These are phyloP conservation scores for Leucosticte australis DNA, from an alignment of 2,113 vertebrate species.

Conservation along the genomic window DNA sequence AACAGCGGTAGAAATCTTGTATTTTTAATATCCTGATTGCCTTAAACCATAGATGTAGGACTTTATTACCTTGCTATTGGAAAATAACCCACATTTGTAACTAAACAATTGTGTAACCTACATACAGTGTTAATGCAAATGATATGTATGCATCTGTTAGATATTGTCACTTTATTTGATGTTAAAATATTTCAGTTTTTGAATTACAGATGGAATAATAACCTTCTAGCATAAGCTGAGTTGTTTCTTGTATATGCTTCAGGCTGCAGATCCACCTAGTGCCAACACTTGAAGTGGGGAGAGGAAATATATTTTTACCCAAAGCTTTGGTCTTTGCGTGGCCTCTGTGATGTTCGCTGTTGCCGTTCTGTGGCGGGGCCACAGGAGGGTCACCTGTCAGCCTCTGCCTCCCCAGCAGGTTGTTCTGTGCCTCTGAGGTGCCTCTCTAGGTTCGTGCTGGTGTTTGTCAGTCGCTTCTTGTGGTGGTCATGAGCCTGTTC, in stretches of 20 bases:
- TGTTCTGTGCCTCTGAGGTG: neutral
- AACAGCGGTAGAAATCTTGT: conserved; percentile 76
- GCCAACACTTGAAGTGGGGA: conserved; percentile 51
- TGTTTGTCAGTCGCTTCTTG: neutral
- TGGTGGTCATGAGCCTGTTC: neutral
- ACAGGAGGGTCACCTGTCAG: neutral
- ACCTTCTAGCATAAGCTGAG: conserved; percentile 3
- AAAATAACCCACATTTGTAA: conserved; percentile 73
- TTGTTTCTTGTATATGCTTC: conserved; percentile 43
- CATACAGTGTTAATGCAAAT: conserved; percentile 71
- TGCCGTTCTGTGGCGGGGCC: accelerated
- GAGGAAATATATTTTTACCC: conserved; percentile 77
- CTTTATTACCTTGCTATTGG: conserved; percentile 71
- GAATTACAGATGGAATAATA: conserved; percentile 61
- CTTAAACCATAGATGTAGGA: conserved; percentile 78
- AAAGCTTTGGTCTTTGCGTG: conserved; percentile 36
- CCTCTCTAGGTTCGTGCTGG: neutral
- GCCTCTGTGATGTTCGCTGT: conserved; percentile 54
- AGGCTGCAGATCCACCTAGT: conserved; percentile 36
- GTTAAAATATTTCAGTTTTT: conserved; percentile 49
- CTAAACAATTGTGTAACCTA: conserved; percentile 67
- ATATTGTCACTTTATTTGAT: conserved; percentile 71
- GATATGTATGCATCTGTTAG: conserved; percentile 71
- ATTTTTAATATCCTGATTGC: conserved; percentile 75
- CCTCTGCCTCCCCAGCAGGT: neutral